Percentiles rank a stretch among this genome's conserved stretches.
Evolutionary conservation across 1,140 invertebrate species (phyloP).

Genomic region (Potamilus streckersoni): DNA sequence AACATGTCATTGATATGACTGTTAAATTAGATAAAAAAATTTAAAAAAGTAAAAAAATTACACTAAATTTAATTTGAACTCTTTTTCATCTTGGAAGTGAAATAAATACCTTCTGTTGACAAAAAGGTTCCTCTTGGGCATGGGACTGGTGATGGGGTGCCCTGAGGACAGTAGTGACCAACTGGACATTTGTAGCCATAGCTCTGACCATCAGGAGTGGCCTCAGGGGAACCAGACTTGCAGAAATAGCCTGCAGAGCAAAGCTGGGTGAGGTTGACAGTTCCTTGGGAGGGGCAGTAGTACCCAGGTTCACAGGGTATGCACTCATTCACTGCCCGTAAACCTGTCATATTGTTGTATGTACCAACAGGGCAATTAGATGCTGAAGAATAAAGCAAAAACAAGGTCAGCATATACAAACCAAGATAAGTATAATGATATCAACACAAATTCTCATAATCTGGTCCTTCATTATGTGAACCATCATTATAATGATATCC

Average conservation of each 20-base stretch:
- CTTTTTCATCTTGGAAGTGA: too few species aligned
- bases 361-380: slow-evolving; percentile 54
- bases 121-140: slow-evolving; percentile 61
- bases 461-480: too few species aligned
- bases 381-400: slow-evolving; percentile 28
- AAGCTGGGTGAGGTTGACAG: slow-evolving; percentile 35
- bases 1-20: background rate
- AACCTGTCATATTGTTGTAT: slow-evolving; percentile 59
- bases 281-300: slow-evolving; percentile 55
- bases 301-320: slow-evolving; percentile 55
- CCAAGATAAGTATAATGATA: background rate
- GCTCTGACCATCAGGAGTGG: slow-evolving; percentile 44
- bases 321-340: slow-evolving; percentile 52
- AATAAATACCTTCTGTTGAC: slow-evolving; percentile 43
- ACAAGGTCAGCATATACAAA: background rate
- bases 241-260: slow-evolving; percentile 62
- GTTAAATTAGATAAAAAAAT: background rate
- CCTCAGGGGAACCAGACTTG: slow-evolving; percentile 46
- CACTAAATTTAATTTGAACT: too few species aligned
- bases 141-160: slow-evolving; percentile 49
- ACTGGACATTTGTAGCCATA: slow-evolving; percentile 59
- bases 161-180: slow-evolving; percentile 60
- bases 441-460: too few species aligned
- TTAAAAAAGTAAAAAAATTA: too few species aligned
- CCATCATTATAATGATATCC: too few species aligned